Base-by-base conservation (phyloP, 2,797 vertebrate genomes). In the Spinibarbus caldwelli region DNA sequence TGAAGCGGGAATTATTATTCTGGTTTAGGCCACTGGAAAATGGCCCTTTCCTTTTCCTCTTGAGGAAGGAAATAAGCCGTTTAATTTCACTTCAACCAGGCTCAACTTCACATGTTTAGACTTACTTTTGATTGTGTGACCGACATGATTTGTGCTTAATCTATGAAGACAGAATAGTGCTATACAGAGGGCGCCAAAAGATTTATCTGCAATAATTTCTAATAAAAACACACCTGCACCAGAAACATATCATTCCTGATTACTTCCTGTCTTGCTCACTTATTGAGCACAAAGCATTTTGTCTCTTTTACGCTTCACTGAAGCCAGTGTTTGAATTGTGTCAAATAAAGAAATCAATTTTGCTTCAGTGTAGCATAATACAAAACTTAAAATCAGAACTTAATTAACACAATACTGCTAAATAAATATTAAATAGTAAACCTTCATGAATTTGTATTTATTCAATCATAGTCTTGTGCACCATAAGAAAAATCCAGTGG, bases 11-110 rank as follows among this genome's bases (percentile, higher is more conserved):
- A 70, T 59, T 78, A 19, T 45, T 78, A 34, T 70, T 78, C 47
- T 31, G 34, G 73, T 68, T 57, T 29, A 57, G 62, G 82, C n/a
- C 47, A 52, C 62, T 78, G 62, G 64, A 84, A 84, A 78, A 78
- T 78, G 43, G 73, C 34, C 64, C 23, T 54, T 70, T 45, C 34
- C 47, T 70, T 41, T n/a, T n/a, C n/a, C 19, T 31, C 15, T 54
- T 15, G 36, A 4, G 6, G 59, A 73, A 17, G 59, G 59, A 67
- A 77, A 54, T 14, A 67, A 67, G 15, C 21, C 6, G 23, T 76
- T 84, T 84, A 52, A 77, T 83, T 76, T 68, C 1, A 38, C 31
- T 66, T 77, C 31, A 67, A 21, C 43, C 59, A 67, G 36, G 21
- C 17, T 70, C 11, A 23, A 31, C 26, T 70, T 70, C 34, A 54